Evolutionary conservation across 2,888 invertebrate genomes (phyloP).

Genomic region (Dasypolia templi): DNA sequence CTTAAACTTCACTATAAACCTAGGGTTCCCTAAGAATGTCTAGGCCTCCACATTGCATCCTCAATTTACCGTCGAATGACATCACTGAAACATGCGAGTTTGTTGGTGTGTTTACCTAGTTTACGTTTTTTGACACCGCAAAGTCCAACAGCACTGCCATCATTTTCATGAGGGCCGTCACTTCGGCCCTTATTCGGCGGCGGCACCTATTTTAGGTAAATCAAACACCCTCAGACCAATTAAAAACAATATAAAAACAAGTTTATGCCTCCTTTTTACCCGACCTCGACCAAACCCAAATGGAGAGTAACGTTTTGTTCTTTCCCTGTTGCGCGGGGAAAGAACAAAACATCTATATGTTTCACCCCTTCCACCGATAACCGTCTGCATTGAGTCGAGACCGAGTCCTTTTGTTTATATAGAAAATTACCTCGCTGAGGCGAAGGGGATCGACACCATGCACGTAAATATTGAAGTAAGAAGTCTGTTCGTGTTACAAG

Average conservation of each 20-base stretch:
- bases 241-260: not conserved
- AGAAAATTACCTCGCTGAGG: conserved; percentile 23
- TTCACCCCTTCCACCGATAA: conserved; percentile 18
- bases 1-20: too few relatives aligned
- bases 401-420: conserved; percentile 47
- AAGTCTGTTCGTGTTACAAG: not conserved
- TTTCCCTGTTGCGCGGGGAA: not conserved
- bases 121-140: too few relatives aligned
- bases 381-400: conserved; percentile 52
- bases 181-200: too few relatives aligned
- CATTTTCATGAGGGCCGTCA: too few relatives aligned
- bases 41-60: too few relatives aligned
- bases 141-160: too few relatives aligned
- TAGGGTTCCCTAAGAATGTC: too few relatives aligned
- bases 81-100: too few relatives aligned
- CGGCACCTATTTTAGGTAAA: too few relatives aligned
- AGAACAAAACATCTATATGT: not conserved
- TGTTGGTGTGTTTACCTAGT: too few relatives aligned
- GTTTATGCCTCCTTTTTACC: not conserved
- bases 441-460: conserved; percentile 27
- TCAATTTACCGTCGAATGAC: too few relatives aligned
- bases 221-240: too few relatives aligned
- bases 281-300: not conserved
- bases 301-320: not conserved
- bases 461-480: not conserved